Conservation (phyloP, 1,140 invertebrate species). For the Brachionus sp. region DNA sequence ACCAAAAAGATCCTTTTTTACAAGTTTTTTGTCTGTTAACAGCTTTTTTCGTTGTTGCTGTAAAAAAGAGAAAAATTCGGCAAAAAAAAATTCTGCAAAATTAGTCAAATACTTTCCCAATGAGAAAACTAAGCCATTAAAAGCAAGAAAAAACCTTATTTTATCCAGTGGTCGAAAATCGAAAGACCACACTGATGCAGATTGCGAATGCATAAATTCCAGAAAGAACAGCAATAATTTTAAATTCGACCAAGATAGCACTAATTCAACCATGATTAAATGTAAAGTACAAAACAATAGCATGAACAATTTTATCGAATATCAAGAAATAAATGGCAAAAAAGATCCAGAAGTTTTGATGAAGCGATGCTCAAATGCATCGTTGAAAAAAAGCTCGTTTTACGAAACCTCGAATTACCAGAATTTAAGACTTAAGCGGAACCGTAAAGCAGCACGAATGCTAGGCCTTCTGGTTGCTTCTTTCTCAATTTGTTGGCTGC, state of each 20-base stretch:
- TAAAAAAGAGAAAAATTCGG: neutral
- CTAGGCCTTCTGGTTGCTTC: constrained; percentile 27
- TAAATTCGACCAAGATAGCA: neutral
- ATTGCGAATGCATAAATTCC: neutral
- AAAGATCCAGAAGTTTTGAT: neutral
- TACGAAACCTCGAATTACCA: constrained; percentile 24
- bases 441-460: constrained; percentile 41
- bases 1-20: neutral
- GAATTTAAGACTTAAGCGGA: constrained; percentile 34
- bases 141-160: neutral
- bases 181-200: neutral
- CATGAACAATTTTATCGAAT: constrained; percentile 25
- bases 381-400: constrained; percentile 6
- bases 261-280: neutral
- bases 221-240: constrained; percentile 26
- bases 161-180: neutral
- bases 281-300: constrained; percentile 21
- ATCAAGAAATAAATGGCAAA: neutral
- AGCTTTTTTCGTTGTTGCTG: neutral
- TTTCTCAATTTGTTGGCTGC: constrained; percentile 44
- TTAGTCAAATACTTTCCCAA: neutral
- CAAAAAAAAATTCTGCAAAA: neutral
- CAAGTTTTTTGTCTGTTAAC: neutral
- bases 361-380: neutral
- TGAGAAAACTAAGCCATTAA: neutral